Conservation (phyloP, 53 echinoderm and acorn worm genomes). For the Temnopleurus reevesii region DNA sequence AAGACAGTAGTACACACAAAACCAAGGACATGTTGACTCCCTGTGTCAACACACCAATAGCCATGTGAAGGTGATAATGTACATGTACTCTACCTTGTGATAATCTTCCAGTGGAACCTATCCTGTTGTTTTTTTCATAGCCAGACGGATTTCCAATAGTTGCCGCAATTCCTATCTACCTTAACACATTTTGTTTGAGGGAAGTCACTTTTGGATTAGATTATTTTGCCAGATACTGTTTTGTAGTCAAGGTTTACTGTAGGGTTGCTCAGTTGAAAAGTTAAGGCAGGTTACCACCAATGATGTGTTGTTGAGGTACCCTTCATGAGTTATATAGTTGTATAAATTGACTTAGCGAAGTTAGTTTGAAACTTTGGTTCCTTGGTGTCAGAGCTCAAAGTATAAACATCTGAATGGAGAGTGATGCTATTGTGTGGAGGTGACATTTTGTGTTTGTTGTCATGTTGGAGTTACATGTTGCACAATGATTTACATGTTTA, state of each 20-base stretch:
- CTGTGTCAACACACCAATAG: slow-evolving; percentile 21
- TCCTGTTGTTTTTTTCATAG: slow-evolving; percentile 5
- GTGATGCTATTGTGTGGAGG: background rate
- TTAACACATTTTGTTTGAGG: background rate
- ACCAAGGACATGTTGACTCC: background rate
- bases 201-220: slow-evolving; percentile 9
- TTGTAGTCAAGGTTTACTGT: background rate
- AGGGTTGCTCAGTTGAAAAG: background rate
- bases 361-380: background rate
- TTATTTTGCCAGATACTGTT: slow-evolving; percentile 28
- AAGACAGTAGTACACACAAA: slow-evolving; percentile 20
- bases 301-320: background rate
- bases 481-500: slow-evolving; percentile 33
- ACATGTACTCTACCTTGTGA: slow-evolving; percentile 4
- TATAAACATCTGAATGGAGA: background rate
- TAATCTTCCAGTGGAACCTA: slow-evolving; percentile 8
- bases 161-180: background rate
- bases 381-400: background rate
- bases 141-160: slow-evolving; percentile 15
- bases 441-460: background rate
- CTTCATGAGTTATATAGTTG: background rate
- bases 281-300: background rate
- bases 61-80: background rate
- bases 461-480: background rate
- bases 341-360: background rate